phyloP scores from a whole-genome alignment of 37 sponge, comb jelly and placozoan genomes.

The Amphimedon queenslandica region DNA sequence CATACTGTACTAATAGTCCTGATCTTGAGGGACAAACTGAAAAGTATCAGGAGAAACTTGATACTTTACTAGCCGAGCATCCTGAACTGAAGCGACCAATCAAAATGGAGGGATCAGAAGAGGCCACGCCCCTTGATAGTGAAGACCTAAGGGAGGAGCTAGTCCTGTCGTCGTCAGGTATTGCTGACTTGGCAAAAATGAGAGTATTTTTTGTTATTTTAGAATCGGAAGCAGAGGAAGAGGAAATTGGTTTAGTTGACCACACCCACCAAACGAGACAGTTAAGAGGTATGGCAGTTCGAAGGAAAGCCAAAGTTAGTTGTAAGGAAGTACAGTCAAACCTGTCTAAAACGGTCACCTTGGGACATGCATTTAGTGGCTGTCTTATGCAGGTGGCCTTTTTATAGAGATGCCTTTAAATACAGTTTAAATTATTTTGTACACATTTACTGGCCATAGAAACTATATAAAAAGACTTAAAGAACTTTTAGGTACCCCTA shows the following conservation, averaged over 20 bases:
- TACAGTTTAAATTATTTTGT: no score
- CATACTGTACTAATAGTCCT: background rate
- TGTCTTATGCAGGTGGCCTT: no score
- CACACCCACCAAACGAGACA: background rate
- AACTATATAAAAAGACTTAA: no score
- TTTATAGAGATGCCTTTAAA: no score
- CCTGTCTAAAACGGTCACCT: no score
- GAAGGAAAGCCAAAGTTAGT: conserved; percentile 39
- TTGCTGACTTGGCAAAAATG: background rate
- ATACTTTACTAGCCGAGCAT: conserved; percentile 12
- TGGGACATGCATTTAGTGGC: no score
- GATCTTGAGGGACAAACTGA: conserved; percentile 13
- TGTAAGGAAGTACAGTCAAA: no score
- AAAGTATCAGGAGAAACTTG: conserved; percentile 18
- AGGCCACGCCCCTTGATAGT: background rate
- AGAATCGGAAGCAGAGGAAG: conserved; percentile 22
- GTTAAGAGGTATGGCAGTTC: conserved; percentile 5
- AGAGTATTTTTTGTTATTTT: background rate
- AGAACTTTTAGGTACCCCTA: no score
- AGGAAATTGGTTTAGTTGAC: conserved; percentile 7
- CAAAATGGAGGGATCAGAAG: background rate
- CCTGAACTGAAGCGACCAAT: background rate
- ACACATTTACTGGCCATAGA: no score
- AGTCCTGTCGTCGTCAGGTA: background rate
- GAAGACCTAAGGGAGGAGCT: background rate